phyloP scores from a whole-genome alignment of 2,797 vertebrate genomes.

The Eulemur coronatus region DNA sequence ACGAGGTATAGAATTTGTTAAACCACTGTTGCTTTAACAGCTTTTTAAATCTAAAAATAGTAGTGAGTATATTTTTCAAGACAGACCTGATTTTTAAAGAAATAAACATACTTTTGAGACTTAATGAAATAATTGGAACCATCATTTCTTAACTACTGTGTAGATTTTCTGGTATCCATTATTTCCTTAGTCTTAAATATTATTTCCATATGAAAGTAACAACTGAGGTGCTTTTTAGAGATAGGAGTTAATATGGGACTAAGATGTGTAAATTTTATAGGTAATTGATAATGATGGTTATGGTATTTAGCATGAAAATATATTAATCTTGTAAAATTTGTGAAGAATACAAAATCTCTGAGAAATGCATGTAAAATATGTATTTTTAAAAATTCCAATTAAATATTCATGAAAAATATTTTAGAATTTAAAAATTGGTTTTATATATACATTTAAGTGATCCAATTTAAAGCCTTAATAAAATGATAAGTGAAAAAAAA shows the following conservation, averaged over 20 bases:
- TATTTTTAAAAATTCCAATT: background rate
- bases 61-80: constrained; percentile 71
- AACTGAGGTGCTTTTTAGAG: background rate
- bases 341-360: constrained; percentile 49
- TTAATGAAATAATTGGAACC: constrained; percentile 83
- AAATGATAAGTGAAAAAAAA: background rate
- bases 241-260: constrained; percentile 51
- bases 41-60: constrained; percentile 4
- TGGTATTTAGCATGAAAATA: constrained; percentile 57
- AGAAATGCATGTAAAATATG: constrained; percentile 42
- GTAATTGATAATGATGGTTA: constrained; percentile 45
- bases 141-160: constrained; percentile 84
- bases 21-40: constrained; percentile 10
- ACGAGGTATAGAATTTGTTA: background rate
- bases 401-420: constrained; percentile 25
- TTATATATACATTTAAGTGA: background rate
- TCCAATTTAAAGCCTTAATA: background rate
- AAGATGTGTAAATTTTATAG: constrained; percentile 23
- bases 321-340: background rate
- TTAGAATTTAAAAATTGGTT: background rate
- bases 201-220: constrained; percentile 49
- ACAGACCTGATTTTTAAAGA: constrained; percentile 72
- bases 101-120: constrained; percentile 76
- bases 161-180: constrained; percentile 79
- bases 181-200: constrained; percentile 78